Conservation (phyloP, 2,113 vertebrate genomes). For the Poeciliopsis occidentalis region DNA sequence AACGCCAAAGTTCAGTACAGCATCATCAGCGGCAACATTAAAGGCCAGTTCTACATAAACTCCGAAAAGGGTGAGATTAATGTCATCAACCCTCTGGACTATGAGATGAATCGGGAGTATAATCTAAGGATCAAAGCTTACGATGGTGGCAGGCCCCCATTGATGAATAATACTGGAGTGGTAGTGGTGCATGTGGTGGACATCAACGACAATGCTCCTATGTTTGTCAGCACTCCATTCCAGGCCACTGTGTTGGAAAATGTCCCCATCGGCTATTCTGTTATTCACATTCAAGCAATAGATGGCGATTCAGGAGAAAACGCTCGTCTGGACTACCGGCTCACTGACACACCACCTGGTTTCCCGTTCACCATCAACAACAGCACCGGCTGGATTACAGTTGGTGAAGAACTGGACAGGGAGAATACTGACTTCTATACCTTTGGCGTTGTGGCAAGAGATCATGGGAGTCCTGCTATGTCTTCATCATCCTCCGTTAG, state of each 20-base stretch:
- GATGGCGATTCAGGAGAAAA: conserved; percentile 94
- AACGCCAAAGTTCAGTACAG: conserved; percentile 95
- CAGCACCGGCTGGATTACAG: conserved; percentile 95
- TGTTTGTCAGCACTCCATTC: conserved; percentile 98
- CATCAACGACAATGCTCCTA: conserved; percentile 94
- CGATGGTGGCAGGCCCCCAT: conserved; percentile 93
- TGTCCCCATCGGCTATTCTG: conserved; percentile 88
- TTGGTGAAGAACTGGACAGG: conserved; percentile 87
- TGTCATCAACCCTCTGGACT: conserved; percentile 93
- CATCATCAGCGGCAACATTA: conserved; percentile 94
- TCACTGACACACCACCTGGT: conserved; percentile 79
- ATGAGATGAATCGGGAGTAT: conserved; percentile 91
- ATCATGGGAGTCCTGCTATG: conserved; percentile 88
- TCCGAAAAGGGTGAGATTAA: conserved; percentile 90
- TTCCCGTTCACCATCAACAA: conserved; percentile 96
- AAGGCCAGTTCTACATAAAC: conserved; percentile 95
- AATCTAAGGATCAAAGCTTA: conserved; percentile 93
- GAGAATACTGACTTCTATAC: conserved; percentile 90
- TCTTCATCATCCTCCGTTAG: conserved; percentile 94
- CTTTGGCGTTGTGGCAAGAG: conserved; percentile 92
- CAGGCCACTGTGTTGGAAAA: conserved; percentile 94
- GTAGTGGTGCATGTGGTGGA: conserved; percentile 94
- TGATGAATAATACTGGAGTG: conserved; percentile 92
- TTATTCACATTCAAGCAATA: conserved; percentile 94
- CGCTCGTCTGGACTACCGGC: conserved; percentile 87